Evolutionary conservation across 92 coral and sea anemone genomes (phyloP).

Genomic region (Pocillopora grandis): DNA sequence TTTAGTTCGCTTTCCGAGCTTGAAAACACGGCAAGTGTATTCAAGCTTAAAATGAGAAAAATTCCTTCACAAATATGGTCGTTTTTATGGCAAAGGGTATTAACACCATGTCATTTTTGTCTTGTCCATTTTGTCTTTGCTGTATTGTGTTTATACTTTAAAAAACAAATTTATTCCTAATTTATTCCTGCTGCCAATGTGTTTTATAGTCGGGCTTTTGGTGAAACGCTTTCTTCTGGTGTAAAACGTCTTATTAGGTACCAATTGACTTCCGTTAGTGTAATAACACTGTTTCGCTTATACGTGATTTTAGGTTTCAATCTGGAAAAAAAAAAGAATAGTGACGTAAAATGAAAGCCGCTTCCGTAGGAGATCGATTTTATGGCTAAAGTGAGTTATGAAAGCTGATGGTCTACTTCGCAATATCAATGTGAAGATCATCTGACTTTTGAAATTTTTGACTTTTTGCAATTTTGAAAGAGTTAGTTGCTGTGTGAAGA

Average conservation of each 20-base stretch:
- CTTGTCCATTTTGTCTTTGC: background rate
- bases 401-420: no score
- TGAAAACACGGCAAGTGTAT: background rate
- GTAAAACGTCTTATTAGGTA: background rate
- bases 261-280: no score
- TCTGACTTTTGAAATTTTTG: no score
- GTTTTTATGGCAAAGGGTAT: conserved; percentile 23
- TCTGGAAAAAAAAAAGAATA: no score
- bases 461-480: no score
- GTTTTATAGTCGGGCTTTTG: conserved; percentile 18
- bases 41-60: background rate
- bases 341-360: no score
- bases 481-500: no score
- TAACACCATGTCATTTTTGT: background rate
- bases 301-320: no score
- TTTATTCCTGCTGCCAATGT: conserved; percentile 11
- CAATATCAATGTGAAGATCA: no score
- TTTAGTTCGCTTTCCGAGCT: background rate
- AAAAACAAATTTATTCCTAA: conserved; percentile 15
- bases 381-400: no score
- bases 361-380: no score
- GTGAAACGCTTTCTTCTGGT: conserved; percentile 19
- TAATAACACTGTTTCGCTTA: no score
- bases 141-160: conserved; percentile 1
- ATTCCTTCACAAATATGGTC: background rate